phyloP scores from a whole-genome alignment of 1,140 invertebrate species.

The Helicoverpa armigera region DNA sequence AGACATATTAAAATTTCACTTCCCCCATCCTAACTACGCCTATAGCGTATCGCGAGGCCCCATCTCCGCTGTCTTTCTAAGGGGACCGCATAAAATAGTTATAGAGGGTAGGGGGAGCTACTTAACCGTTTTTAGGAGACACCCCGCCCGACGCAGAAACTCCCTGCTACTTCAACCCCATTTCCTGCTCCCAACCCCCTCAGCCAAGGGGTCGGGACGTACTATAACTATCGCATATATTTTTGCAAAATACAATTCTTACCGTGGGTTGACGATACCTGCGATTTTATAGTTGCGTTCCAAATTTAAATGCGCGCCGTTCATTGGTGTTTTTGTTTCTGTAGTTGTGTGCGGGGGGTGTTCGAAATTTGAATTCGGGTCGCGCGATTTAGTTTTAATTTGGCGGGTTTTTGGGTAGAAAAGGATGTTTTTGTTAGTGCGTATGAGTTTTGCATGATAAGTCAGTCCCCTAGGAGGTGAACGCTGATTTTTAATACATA shows the following conservation, averaged over 20 bases:
- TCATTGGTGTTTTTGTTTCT: constrained; percentile 75
- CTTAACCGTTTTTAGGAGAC: constrained; percentile 86
- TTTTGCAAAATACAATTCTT: constrained; percentile 84
- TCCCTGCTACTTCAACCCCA: constrained; percentile 77
- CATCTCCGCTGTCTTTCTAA: constrained; percentile 85
- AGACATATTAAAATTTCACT: constrained; percentile 84
- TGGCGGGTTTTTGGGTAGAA: constrained; percentile 69
- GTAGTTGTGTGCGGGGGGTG: constrained; percentile 66
- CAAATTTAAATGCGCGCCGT: constrained; percentile 63
- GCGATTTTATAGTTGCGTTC: constrained; percentile 70
- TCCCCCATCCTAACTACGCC: constrained; percentile 71
- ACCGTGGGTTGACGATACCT: constrained; percentile 80
- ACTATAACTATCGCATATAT: constrained; percentile 83
- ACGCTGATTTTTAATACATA: constrained; percentile 6
- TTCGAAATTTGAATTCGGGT: constrained; percentile 79
- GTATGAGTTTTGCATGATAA: constrained; percentile 49
- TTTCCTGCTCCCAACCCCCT: constrained; percentile 73
- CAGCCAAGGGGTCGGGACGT: constrained; percentile 53
- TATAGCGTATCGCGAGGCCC: constrained; percentile 77
- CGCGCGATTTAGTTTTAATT: constrained; percentile 85
- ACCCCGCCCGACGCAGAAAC: constrained; percentile 76
- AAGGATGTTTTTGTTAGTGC: constrained; percentile 58
- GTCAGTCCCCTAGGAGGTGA: constrained; percentile 9
- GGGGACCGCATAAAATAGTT: constrained; percentile 86
- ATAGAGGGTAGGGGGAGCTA: constrained; percentile 84